Percentiles rank a stretch among this genome's conserved stretches.
Conservation (phyloP, 2,888 invertebrate species). For the Amphimallon solstitiale region DNA sequence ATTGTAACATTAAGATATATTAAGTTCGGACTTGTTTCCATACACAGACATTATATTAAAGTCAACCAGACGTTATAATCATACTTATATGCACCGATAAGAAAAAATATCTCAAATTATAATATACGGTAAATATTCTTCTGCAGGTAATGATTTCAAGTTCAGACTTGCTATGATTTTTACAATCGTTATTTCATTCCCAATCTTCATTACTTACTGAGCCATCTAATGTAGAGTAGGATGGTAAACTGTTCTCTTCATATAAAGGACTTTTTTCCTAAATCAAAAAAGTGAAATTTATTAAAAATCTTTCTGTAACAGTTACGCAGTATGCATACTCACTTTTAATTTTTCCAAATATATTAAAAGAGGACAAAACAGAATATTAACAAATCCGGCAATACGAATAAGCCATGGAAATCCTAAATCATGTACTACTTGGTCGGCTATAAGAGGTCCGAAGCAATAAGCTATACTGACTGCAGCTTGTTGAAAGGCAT, state of each 20-base stretch:
- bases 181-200: too few relatives aligned
- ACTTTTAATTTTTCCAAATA: conserved; percentile 57
- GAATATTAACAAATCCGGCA: conserved; percentile 75
- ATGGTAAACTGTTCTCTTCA: conserved; percentile 30
- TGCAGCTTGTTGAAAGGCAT: conserved; percentile 84
- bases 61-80: too few relatives aligned
- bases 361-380: conserved; percentile 74
- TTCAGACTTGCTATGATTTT: neutral
- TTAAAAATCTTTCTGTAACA: conserved; percentile 2
- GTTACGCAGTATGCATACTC: neutral
- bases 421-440: conserved; percentile 74
- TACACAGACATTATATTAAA: too few relatives aligned
- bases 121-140: too few relatives aligned
- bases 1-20: too few relatives aligned
- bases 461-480: conserved; percentile 84
- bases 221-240: conserved; percentile 34
- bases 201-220: conserved; percentile 22
- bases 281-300: conserved; percentile 7
- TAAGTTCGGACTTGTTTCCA: too few relatives aligned
- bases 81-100: too few relatives aligned
- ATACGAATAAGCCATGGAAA: conserved; percentile 80
- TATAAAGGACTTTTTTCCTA: conserved; percentile 21
- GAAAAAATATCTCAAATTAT: too few relatives aligned
- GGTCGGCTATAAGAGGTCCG: conserved; percentile 80
- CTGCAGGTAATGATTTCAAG: too few relatives aligned